phyloP scores from a whole-genome alignment of 64 coral and sea anemone genomes.

The Dendrophyllia cribrosa region DNA sequence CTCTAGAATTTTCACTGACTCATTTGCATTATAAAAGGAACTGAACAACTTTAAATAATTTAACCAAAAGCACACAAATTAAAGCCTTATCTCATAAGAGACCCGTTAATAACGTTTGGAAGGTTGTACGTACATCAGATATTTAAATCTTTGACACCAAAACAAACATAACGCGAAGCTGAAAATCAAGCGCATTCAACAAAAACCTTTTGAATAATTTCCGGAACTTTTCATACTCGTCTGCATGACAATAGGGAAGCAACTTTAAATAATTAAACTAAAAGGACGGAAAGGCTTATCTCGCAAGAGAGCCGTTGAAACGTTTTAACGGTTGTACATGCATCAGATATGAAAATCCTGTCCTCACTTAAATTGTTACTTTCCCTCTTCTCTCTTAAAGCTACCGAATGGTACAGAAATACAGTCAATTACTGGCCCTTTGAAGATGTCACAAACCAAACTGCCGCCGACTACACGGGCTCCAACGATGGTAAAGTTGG shows the following conservation, averaged over 20 bases:
- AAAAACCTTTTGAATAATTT: no score
- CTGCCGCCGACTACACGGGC: conserved; percentile 60
- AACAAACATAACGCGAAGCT: no score
- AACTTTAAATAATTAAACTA: conserved; percentile 1
- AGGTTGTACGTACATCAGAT: no score
- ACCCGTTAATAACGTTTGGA: not conserved
- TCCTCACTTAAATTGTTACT: conserved; percentile 31
- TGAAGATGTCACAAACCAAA: conserved; percentile 49
- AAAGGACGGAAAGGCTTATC: not conserved
- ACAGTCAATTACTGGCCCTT: conserved; percentile 91
- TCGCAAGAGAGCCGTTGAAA: not conserved
- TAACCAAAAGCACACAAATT: not conserved
- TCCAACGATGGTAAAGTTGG: conserved; percentile 69
- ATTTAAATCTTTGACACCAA: no score
- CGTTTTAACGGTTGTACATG: not conserved
- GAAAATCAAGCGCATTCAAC: no score
- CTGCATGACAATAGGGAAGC: conserved; percentile 4
- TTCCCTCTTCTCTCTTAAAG: conserved; percentile 56
- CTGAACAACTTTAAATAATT: not conserved
- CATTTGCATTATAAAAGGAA: not conserved
- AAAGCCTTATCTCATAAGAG: not conserved
- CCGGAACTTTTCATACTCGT: not conserved
- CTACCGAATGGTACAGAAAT: conserved; percentile 80
- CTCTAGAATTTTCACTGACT: not conserved
- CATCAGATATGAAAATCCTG: conserved; percentile 1